phyloP scores from a whole-genome alignment of 2,888 invertebrate species.

The Hypselothyrea guttata region DNA sequence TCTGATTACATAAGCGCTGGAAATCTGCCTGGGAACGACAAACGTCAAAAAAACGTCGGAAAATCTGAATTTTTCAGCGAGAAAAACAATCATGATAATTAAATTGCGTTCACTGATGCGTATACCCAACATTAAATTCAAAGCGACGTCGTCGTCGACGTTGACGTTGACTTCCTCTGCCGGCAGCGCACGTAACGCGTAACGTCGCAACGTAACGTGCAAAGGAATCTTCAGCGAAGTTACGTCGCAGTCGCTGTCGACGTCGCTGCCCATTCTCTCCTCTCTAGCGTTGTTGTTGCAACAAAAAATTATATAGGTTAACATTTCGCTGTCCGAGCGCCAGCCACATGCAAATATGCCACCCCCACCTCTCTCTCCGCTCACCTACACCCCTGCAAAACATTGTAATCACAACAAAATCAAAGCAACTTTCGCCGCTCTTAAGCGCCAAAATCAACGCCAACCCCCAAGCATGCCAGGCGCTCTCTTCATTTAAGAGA shows the following conservation, averaged over 20 bases:
- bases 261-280: constrained; percentile 29
- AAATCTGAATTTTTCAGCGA: constrained; percentile 61
- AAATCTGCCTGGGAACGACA: constrained; percentile 59
- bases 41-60: constrained; percentile 44
- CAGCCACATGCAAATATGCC: constrained; percentile 57
- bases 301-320: constrained; percentile 69
- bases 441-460: constrained; percentile 66
- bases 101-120: constrained; percentile 80
- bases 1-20: constrained; percentile 65
- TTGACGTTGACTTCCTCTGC: constrained; percentile 8
- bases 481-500: constrained; percentile 22
- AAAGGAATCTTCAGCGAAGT: constrained; percentile 71
- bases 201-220: constrained; percentile 43
- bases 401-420: constrained; percentile 48
- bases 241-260: constrained; percentile 27
- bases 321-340: constrained; percentile 40
- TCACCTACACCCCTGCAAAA: constrained; percentile 16
- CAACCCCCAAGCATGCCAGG: constrained; percentile 45
- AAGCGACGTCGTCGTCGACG: constrained; percentile 38
- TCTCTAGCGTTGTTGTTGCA: constrained; percentile 15
- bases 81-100: constrained; percentile 75
- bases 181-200: constrained; percentile 16
- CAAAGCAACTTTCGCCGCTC: constrained; percentile 68
- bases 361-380: constrained; percentile 17
- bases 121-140: constrained; percentile 78